A percentile compares a stretch with the other conserved stretches of the same genome.
phyloP scores from a whole-genome alignment of 2,797 vertebrate genomes.

The Mormyrops attenuatus region DNA sequence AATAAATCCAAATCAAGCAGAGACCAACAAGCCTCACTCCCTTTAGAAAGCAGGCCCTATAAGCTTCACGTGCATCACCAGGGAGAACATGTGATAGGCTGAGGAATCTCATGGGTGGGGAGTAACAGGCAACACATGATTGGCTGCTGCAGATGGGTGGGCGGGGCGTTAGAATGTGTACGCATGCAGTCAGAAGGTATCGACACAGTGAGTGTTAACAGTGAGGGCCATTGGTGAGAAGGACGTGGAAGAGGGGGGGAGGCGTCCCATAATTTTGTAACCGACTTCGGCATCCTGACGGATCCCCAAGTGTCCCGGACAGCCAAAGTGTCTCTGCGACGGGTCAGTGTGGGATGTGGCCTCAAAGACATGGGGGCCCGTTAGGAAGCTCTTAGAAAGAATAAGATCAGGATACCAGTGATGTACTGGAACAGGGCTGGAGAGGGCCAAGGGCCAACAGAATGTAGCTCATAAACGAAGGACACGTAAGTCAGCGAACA shows the following conservation, averaged over 20 bases:
- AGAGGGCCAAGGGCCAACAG: neutral
- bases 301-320: neutral
- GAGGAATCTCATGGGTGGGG: neutral
- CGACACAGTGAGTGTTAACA: neutral
- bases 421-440: neutral
- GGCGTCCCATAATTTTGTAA: slow-evolving; percentile 19
- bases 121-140: neutral
- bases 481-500: neutral
- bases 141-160: neutral
- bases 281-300: neutral
- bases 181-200: slow-evolving; percentile 7
- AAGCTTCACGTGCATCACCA: neutral
- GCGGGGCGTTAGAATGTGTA: neutral
- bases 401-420: neutral
- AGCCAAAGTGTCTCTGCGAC: neutral
- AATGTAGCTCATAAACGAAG: neutral
- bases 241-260: neutral
- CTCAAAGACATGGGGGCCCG: neutral
- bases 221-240: neutral
- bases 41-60: neutral
- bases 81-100: neutral
- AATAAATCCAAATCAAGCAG: neutral
- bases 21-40: neutral
- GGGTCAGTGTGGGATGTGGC: neutral
- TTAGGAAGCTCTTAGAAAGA: neutral